These are phyloP conservation scores for Calliphora vomitoria DNA, from an alignment of 2,888 invertebrate species.

Conservation along the genomic window DNA sequence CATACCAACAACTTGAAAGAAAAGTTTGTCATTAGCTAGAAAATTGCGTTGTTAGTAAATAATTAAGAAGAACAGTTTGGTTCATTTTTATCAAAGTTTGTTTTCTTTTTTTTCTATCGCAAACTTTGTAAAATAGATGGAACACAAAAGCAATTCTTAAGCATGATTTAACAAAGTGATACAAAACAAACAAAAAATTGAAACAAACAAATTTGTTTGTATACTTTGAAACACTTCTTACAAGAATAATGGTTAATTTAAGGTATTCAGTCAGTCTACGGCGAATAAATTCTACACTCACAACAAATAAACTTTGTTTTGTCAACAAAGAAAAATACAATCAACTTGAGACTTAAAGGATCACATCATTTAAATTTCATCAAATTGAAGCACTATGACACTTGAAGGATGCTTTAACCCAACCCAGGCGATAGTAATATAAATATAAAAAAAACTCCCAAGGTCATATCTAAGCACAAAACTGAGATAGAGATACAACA, in stretches of 20 bases:
- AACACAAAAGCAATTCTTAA: background rate
- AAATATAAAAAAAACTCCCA: slow-evolving; percentile 4
- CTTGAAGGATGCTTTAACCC: background rate
- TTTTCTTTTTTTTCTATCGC: background rate
- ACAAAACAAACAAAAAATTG: slow-evolving; percentile 10
- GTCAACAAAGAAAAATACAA: slow-evolving; percentile 26
- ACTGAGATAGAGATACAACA: slow-evolving; percentile 1
- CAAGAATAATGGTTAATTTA: slow-evolving; percentile 31
- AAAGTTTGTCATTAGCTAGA: slow-evolving; percentile 62
- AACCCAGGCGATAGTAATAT: background rate
- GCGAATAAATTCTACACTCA: slow-evolving; percentile 9
- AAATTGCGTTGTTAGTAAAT: slow-evolving; percentile 52
- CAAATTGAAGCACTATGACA: slow-evolving; percentile 22
- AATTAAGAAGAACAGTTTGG: slow-evolving; percentile 33
- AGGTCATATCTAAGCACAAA: background rate
- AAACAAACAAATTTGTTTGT: slow-evolving; percentile 8
- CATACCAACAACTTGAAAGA: slow-evolving; percentile 31
- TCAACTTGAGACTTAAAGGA: slow-evolving; percentile 30
- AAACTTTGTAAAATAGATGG: slow-evolving; percentile 6
- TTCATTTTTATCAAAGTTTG: slow-evolving; percentile 14
- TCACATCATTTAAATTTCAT: slow-evolving; percentile 40
- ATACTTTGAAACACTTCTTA: background rate
- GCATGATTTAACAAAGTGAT: slow-evolving; percentile 19
- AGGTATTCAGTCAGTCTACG: background rate
- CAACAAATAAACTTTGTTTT: slow-evolving; percentile 17